Evolutionary conservation across 2,113 vertebrate species (phyloP).

Genomic region (Tenrec ecaudatus): DNA sequence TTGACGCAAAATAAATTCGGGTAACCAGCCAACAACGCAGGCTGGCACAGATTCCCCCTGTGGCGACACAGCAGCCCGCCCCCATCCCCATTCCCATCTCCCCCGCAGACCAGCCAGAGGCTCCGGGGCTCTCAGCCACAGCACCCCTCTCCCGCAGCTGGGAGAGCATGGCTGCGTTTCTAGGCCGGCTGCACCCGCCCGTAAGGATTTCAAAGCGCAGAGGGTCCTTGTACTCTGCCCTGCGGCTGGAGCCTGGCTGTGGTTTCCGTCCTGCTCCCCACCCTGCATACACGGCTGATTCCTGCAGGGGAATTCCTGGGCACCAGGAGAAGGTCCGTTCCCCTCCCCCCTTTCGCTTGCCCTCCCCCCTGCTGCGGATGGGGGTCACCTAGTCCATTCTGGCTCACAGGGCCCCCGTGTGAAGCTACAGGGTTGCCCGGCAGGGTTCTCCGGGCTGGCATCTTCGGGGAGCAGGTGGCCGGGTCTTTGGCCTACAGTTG

Average conservation of each 20-base stretch:
- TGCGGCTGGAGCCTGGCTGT: neutral
- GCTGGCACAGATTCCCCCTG: neutral
- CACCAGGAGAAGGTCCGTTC: neutral
- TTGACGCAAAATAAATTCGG: neutral
- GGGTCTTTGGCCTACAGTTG: neutral
- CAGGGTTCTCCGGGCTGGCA: neutral
- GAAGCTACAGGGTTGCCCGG: neutral
- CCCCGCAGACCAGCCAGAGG: neutral
- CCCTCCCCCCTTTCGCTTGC: neutral
- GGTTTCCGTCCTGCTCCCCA: neutral
- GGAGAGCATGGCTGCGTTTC: neutral
- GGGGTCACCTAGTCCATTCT: neutral
- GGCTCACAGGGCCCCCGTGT: neutral
- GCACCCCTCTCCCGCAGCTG: neutral
- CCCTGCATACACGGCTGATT: neutral
- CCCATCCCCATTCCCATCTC: too few species aligned
- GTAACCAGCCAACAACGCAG: neutral
- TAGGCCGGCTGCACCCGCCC: rapidly evolving
- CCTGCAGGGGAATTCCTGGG: too few species aligned
- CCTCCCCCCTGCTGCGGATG: neutral
- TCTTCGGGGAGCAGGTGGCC: neutral
- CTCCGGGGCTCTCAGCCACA: neutral
- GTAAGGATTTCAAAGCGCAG: neutral
- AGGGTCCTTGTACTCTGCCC: neutral
- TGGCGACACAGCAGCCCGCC: neutral